Evolutionary conservation across 1,140 invertebrate genomes (phyloP).

Genomic region (Colletes gigas): DNA sequence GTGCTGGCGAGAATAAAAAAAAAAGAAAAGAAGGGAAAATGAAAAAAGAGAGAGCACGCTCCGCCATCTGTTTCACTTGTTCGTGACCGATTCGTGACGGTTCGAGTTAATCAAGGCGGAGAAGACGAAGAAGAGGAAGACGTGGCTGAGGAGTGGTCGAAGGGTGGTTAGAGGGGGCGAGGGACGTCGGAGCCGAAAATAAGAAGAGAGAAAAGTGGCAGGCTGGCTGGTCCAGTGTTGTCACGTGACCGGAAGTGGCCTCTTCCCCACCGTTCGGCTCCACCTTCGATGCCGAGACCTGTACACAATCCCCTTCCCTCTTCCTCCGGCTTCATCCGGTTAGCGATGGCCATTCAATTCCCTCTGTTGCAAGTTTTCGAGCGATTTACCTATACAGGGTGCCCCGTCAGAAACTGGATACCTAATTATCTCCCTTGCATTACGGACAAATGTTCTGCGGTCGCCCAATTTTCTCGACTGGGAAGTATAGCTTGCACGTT

Average conservation of each 20-base stretch:
- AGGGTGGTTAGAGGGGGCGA: constrained; percentile 34
- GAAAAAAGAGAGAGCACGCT: not conserved
- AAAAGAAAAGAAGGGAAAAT: no score
- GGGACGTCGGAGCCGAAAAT: constrained; percentile 77
- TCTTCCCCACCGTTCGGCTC: constrained; percentile 48
- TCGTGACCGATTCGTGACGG: constrained; percentile 57
- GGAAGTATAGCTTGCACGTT: no score
- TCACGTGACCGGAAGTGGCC: constrained; percentile 81
- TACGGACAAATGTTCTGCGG: no score
- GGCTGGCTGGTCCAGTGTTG: constrained; percentile 75
- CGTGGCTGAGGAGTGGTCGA: constrained; percentile 63
- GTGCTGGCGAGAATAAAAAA: no score
- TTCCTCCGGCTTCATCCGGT: constrained; percentile 31
- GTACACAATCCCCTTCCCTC: constrained; percentile 10
- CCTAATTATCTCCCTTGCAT: no score
- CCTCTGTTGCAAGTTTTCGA: constrained; percentile 27
- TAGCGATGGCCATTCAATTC: constrained; percentile 50
- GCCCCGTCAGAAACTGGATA: not conserved
- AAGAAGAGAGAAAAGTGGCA: constrained; percentile 81
- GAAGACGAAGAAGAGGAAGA: constrained; percentile 64
- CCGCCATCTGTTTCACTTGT: constrained; percentile 31
- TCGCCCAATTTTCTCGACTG: no score
- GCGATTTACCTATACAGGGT: constrained; percentile 12
- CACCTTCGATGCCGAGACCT: constrained; percentile 46
- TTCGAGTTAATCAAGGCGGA: constrained; percentile 56